phyloP scores from a whole-genome alignment of 2,113 vertebrate genomes.

The Zapus hudsonius region DNA sequence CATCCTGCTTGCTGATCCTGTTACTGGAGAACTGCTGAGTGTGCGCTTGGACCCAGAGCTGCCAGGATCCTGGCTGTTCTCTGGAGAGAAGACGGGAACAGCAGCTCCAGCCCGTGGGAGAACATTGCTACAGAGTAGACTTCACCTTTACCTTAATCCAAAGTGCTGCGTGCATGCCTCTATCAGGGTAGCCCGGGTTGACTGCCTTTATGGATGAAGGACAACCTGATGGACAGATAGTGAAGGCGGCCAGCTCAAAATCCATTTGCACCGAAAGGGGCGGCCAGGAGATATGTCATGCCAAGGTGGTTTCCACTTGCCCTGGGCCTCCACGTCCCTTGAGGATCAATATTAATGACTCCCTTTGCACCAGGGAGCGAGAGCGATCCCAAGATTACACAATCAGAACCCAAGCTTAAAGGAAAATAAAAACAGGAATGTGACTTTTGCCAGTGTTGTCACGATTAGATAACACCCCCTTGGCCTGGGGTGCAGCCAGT shows the following conservation, averaged over 20 bases:
- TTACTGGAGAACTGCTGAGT: neutral
- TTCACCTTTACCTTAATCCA: neutral
- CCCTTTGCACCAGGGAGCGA: neutral
- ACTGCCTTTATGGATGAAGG: neutral
- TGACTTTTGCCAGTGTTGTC: conserved; percentile 2
- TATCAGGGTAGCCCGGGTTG: neutral
- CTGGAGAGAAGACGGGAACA: neutral
- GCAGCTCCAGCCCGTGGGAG: neutral
- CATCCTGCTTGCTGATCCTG: neutral
- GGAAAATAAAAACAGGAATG: conserved; percentile 27
- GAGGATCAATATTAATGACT: too few species aligned
- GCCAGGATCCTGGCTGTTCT: neutral
- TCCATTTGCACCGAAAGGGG: too few species aligned
- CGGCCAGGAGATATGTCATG: neutral
- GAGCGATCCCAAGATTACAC: neutral
- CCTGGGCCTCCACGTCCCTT: neutral
- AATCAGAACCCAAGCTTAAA: neutral
- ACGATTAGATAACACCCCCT: neutral
- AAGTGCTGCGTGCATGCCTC: neutral
- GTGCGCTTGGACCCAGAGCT: neutral
- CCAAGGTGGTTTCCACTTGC: accelerated
- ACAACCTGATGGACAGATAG: neutral
- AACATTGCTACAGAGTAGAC: neutral
- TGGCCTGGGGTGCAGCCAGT: neutral
- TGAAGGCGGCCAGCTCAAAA: neutral